Percentiles rank a stretch among this genome's conserved stretches.
These are phyloP conservation scores for Pachyuromys duprasi DNA, from an alignment of 2,797 vertebrate genomes.

Conservation along the genomic window DNA sequence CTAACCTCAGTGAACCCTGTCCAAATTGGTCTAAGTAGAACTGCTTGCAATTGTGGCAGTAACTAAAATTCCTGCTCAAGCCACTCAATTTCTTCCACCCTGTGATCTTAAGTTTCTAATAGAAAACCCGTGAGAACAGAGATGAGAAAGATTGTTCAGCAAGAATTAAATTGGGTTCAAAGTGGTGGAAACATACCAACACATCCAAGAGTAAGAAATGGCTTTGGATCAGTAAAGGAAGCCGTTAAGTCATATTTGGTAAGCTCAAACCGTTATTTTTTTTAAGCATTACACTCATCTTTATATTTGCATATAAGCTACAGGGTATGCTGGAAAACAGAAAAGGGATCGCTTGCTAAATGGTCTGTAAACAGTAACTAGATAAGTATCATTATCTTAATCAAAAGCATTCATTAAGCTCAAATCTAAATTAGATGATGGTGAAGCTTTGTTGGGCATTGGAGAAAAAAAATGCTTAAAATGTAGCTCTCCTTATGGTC, in stretches of 20 bases:
- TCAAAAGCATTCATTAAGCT: constrained; percentile 66
- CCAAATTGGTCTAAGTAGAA: neutral
- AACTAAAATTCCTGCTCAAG: constrained; percentile 8
- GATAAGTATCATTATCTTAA: constrained; percentile 67
- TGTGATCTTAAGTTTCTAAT: constrained; percentile 14
- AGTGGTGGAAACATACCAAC: neutral
- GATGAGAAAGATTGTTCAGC: neutral
- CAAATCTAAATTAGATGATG: constrained; percentile 32
- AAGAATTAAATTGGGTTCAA: constrained; percentile 19
- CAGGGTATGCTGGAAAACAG: constrained; percentile 9
- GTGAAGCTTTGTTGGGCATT: neutral
- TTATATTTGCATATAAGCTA: constrained; percentile 34
- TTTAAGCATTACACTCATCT: neutral
- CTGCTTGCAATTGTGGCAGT: neutral
- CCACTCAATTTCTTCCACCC: neutral
- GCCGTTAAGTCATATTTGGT: neutral
- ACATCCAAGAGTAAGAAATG: neutral
- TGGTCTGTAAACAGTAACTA: constrained; percentile 61
- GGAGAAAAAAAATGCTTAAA: neutral
- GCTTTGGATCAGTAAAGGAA: neutral
- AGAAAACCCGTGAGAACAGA: constrained; percentile 21
- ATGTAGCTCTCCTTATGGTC: neutral
- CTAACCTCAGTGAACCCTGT: neutral
- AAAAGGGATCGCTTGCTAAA: constrained; percentile 62
- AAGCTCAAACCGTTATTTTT: constrained; percentile 1